Evolutionary conservation across 2,797 vertebrate species (phyloP).

Genomic region (Peromyscus melanophrys): DNA sequence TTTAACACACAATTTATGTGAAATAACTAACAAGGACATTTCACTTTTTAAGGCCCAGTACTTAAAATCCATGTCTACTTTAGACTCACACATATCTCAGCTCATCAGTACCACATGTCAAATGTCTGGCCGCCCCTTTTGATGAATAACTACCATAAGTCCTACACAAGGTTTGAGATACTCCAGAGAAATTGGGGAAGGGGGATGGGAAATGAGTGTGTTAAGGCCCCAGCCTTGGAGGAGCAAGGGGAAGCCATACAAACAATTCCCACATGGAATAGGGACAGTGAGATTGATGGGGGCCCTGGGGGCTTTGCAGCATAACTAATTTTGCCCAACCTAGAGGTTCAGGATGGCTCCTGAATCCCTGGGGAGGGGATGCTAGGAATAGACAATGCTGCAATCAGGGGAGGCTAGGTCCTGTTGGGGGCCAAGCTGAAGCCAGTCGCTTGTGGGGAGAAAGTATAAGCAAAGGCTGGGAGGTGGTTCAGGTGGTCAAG

Average conservation of each 20-base stretch:
- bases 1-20: not conserved
- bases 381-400: too few species aligned
- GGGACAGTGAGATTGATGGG: not conserved
- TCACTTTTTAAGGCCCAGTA: not conserved
- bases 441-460: not conserved
- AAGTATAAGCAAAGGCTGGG: not conserved
- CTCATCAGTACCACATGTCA: not conserved
- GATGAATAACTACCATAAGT: not conserved
- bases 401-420: not conserved
- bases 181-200: not conserved
- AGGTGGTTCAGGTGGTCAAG: not conserved
- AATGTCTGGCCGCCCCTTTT: too few species aligned
- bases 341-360: not conserved
- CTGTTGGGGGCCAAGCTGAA: not conserved
- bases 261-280: not conserved
- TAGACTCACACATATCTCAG: not conserved
- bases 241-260: not conserved
- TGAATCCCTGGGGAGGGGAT: not conserved
- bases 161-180: not conserved
- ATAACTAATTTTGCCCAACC: not conserved
- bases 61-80: not conserved
- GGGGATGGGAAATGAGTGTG: not conserved
- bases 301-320: accelerated
- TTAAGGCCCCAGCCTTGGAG: not conserved
- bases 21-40: not conserved